phyloP scores from a whole-genome alignment of 64 coral and sea anemone species.

The Porites lutea region DNA sequence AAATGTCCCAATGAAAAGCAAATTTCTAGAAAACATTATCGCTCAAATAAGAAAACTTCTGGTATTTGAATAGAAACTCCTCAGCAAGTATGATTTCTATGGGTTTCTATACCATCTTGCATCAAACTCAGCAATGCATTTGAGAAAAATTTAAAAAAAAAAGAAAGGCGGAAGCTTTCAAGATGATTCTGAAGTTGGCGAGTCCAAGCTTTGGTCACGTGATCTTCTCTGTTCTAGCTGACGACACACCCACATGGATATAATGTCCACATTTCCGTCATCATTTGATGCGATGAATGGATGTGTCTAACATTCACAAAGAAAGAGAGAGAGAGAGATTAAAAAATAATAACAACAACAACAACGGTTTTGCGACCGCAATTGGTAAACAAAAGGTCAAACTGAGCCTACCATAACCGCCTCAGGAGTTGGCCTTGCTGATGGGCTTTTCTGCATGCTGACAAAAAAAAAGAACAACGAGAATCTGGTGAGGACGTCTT shows the following conservation, averaged over 20 bases:
- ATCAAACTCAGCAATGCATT: not conserved
- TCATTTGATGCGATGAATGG: conserved; percentile 83
- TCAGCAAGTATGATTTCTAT: no score
- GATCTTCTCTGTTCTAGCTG: conserved; percentile 84
- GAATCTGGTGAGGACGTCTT: not conserved
- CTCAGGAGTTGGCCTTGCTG: conserved; percentile 66
- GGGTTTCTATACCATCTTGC: no score
- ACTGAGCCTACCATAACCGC: conserved; percentile 70
- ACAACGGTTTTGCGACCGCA: no score
- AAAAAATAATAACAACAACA: no score
- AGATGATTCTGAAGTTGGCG: conserved; percentile 66
- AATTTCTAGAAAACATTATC: no score
- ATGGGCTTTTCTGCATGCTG: conserved; percentile 91
- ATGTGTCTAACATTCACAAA: conserved; percentile 56
- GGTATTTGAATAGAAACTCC: no score
- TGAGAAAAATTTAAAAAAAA: not conserved
- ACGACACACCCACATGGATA: conserved; percentile 97
- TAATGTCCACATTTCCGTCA: conserved; percentile 86
- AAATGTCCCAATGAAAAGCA: no score
- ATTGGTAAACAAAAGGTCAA: no score
- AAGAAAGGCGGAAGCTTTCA: not conserved
- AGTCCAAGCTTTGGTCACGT: conserved; percentile 84
- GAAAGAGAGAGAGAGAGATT: not conserved
- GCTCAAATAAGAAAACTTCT: no score
- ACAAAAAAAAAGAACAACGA: not conserved